Evolutionary conservation across 2,888 invertebrate genomes (phyloP).

Genomic region (Drosophila neonasuta): DNA sequence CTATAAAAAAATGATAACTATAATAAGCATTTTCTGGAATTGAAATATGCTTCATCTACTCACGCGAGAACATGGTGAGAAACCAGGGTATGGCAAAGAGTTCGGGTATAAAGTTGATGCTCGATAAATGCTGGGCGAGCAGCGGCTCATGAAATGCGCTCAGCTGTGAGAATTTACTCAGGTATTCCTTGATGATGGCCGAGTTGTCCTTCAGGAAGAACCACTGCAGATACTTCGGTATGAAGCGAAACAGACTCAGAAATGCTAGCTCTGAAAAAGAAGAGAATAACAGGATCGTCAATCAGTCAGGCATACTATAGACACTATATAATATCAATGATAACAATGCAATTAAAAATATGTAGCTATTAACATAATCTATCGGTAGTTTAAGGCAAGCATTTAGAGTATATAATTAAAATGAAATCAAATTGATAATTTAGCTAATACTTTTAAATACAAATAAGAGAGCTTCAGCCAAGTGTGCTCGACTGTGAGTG

Average conservation of each 20-base stretch:
- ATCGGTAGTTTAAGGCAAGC: too few relatives aligned
- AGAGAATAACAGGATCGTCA: too few relatives aligned
- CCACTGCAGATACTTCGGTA: conserved; percentile 97
- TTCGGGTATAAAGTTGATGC: conserved; percentile 97
- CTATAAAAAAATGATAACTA: conserved; percentile 83
- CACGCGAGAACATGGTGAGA: conserved; percentile 98
- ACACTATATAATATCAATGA: too few relatives aligned
- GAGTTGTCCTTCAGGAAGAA: conserved; percentile 99
- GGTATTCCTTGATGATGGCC: conserved; percentile 97
- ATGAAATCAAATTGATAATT: too few relatives aligned
- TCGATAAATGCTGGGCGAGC: conserved; percentile 93
- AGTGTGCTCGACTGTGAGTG: too few relatives aligned
- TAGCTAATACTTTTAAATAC: too few relatives aligned
- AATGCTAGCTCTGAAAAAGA: conserved; percentile 91
- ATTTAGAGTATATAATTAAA: too few relatives aligned
- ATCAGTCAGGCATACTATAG: too few relatives aligned
- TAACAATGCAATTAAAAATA: too few relatives aligned
- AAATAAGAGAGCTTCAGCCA: too few relatives aligned
- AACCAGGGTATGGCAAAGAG: conserved; percentile 99
- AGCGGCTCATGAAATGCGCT: conserved; percentile 97
- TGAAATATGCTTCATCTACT: conserved; percentile 82
- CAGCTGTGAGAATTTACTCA: conserved; percentile 97
- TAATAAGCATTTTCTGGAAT: too few relatives aligned
- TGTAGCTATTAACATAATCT: too few relatives aligned
- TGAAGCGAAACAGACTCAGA: conserved; percentile 96